Evolutionary conservation across 2,888 invertebrate genomes (phyloP), one percentile per base, ranked within the genome.

Genomic region (Drosophila pseudotakahashii): DNA sequence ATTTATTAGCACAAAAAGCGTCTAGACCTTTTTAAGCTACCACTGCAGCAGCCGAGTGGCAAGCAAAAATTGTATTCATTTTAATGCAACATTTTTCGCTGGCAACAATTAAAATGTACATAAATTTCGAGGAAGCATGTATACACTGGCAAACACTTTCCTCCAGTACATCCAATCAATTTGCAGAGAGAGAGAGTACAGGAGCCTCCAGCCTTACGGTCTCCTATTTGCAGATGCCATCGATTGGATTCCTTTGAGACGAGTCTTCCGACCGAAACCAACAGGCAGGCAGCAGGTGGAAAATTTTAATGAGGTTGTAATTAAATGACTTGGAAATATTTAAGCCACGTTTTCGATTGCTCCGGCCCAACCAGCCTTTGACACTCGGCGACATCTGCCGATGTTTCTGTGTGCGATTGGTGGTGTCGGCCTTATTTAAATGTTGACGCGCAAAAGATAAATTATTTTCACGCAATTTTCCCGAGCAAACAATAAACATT

Each of bases 1-100:
- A 88, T 85, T 88, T 85, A 85, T 85, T 89, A 85, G 85, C 78
- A 81, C 85, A 83, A 83, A 87, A 88, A 84, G 78, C 75, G 85
- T 85, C 85, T 85, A 85, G 85, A 85, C 85, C 81, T 78, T 85
- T 85, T 85, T 84, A 86, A 84, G 88, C 88, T 85, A 68, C 63
- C 30, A 52, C 79, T 67, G 54, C 37, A 16, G 13, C 60, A 63
- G 47, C 41, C 37, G 34, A 66, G 51, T 32, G 37, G 37, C 66
- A 66, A 53, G 39, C 64, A 34, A 67, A 86, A 77, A 60, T 68
- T 70, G 73, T 73, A 71, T 71, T 68, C 80, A 80, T 79, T 79
- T 79, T 75, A 87, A 83, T 87, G 79, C 74, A 84, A 71, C 66
- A 75, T 73, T 85, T 74, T 75, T 71, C 55, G 76, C 79, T 72